These are phyloP conservation scores for Poeciliopsis gracilis DNA, from an alignment of 2,797 vertebrate genomes.

Conservation along the genomic window DNA sequence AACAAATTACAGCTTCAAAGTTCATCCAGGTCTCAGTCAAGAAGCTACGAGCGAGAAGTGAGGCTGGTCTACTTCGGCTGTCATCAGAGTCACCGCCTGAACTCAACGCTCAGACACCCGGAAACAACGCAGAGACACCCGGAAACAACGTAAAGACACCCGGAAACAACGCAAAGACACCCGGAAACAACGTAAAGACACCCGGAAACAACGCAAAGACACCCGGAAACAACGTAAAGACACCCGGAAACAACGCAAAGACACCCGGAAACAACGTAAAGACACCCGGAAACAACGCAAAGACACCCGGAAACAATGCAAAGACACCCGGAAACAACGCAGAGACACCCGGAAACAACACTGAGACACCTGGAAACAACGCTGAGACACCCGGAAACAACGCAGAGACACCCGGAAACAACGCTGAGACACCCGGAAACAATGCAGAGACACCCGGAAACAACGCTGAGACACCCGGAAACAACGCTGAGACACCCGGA, in stretches of 20 bases:
- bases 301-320: not conserved
- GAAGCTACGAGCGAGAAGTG: constrained; percentile 44
- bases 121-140: not conserved
- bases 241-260: no score
- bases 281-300: not conserved
- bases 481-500: rapidly evolving
- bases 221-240: no score
- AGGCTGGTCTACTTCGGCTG: constrained; percentile 31
- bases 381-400: no score
- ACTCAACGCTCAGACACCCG: constrained; percentile 5
- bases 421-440: no score
- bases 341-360: no score
- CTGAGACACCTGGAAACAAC: no score
- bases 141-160: not conserved
- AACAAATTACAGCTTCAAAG: constrained; percentile 16
- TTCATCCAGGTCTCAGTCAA: constrained; percentile 47
- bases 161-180: not conserved
- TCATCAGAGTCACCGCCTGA: constrained; percentile 36
- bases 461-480: rapidly evolving
- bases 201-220: not conserved
- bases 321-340: no score
- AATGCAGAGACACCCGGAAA: no score
- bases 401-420: no score
- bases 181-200: not conserved
- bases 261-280: no score